A percentile compares a stretch with the other conserved stretches of the same genome.
These are phyloP conservation scores for Malurus elegans DNA, from an alignment of 2,113 vertebrate species.

Conservation along the genomic window DNA sequence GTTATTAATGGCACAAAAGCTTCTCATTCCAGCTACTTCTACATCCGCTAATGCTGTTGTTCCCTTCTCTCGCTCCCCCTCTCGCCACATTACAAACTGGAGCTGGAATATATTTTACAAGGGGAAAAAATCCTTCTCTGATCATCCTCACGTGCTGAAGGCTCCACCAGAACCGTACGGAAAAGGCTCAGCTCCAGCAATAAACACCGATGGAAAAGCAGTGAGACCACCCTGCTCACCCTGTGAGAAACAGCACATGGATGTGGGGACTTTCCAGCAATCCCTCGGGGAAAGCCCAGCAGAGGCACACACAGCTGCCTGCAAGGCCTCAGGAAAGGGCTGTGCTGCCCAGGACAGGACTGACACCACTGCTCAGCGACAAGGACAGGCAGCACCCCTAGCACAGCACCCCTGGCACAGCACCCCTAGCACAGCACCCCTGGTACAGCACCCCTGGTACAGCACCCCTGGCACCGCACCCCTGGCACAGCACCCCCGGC, in stretches of 20 bases:
- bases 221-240: background rate
- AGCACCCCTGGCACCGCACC: too few relatives aligned
- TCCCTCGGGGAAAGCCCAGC: background rate
- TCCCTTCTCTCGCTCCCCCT: constrained; percentile 31
- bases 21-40: constrained; percentile 81
- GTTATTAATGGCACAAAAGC: constrained; percentile 89
- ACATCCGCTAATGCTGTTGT: constrained; percentile 69
- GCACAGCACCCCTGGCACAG: background rate
- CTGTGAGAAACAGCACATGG: background rate
- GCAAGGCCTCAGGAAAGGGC: background rate
- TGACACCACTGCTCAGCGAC: accelerated
- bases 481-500: background rate
- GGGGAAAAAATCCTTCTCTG: background rate
- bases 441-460: background rate
- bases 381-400: accelerated
- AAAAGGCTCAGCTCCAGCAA: background rate
- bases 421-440: background rate
- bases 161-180: background rate
- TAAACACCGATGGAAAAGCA: background rate
- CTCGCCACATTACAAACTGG: constrained; percentile 26
- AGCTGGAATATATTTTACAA: constrained; percentile 28
- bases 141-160: background rate
- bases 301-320: background rate
- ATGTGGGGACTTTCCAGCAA: background rate
- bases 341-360: background rate